Conservation (phyloP, 2,888 invertebrate species). For the Matsumyia berberina region DNA sequence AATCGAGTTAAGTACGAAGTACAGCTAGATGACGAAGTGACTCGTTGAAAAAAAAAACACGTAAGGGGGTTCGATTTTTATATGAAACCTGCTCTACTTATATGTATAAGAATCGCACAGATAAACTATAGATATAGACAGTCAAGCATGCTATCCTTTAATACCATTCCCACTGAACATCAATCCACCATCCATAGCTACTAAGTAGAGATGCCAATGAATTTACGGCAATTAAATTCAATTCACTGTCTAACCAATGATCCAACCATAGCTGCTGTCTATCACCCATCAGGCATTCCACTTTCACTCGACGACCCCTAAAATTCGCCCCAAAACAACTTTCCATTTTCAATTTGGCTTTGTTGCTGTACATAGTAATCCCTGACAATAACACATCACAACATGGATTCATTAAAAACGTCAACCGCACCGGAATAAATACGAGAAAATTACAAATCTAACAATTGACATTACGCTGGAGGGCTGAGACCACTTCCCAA, state of each 20-base stretch:
- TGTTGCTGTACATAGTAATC: constrained; percentile 37
- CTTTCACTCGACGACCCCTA: constrained; percentile 55
- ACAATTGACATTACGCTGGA: constrained; percentile 53
- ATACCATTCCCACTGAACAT: neutral
- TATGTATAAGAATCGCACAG: no score
- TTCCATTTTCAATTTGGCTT: constrained; percentile 67
- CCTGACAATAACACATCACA: constrained; percentile 58
- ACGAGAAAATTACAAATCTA: constrained; percentile 73
- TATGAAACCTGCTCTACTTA: no score
- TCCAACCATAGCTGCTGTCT: constrained; percentile 26
- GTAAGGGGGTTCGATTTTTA: no score
- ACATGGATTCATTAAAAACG: constrained; percentile 74
- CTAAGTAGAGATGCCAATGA: constrained; percentile 25
- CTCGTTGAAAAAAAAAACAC: no score
- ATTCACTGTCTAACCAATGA: constrained; percentile 43
- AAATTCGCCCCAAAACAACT: constrained; percentile 22
- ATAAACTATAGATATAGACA: no score
- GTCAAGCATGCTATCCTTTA: neutral
- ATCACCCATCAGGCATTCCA: constrained; percentile 38
- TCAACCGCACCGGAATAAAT: constrained; percentile 75
- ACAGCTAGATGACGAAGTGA: no score
- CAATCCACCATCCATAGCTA: neutral
- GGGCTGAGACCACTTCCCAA: neutral
- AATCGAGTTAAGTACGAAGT: no score
- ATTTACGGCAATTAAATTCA: constrained; percentile 49